phyloP scores from a whole-genome alignment of 2,888 invertebrate species.

The Euplagia quadripunctaria region DNA sequence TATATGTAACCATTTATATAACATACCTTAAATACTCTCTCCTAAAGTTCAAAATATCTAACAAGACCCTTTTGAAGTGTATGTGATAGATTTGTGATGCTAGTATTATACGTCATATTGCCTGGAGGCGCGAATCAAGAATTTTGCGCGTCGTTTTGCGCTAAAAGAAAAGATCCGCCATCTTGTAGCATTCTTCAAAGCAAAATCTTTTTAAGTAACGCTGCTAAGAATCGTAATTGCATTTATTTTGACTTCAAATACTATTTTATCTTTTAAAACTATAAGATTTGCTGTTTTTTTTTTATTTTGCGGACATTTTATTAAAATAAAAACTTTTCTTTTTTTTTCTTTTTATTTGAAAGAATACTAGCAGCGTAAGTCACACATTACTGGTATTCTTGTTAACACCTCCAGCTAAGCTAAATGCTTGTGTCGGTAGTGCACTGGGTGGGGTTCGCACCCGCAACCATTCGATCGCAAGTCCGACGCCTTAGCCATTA shows the following conservation, averaged over 20 bases:
- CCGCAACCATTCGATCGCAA: too few relatives aligned
- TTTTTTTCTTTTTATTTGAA: too few relatives aligned
- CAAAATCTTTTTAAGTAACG: slow-evolving; percentile 40
- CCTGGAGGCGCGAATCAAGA: slow-evolving; percentile 68
- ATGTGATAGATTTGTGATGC: slow-evolving; percentile 18
- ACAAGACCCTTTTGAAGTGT: not conserved
- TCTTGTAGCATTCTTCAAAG: slow-evolving; percentile 52
- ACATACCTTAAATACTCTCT: not conserved
- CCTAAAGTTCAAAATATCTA: slow-evolving; percentile 25
- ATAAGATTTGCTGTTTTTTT: not conserved
- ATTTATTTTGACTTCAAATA: slow-evolving; percentile 7
- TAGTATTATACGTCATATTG: slow-evolving; percentile 56
- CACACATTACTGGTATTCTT: too few relatives aligned
- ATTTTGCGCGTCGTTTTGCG: slow-evolving; percentile 63
- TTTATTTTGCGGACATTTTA: too few relatives aligned
- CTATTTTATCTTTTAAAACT: not conserved
- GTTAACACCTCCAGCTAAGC: too few relatives aligned
- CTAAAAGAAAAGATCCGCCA: slow-evolving; percentile 63
- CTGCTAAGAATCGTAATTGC: slow-evolving; percentile 27
- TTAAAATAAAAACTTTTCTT: too few relatives aligned
- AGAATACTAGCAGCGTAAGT: too few relatives aligned
- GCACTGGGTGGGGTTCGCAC: too few relatives aligned
- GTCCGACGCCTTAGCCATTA: too few relatives aligned
- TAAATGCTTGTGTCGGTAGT: too few relatives aligned
- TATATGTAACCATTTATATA: not conserved